Evolutionary conservation across 1,140 invertebrate species (phyloP).

Genomic region (Odontomachus brunneus): DNA sequence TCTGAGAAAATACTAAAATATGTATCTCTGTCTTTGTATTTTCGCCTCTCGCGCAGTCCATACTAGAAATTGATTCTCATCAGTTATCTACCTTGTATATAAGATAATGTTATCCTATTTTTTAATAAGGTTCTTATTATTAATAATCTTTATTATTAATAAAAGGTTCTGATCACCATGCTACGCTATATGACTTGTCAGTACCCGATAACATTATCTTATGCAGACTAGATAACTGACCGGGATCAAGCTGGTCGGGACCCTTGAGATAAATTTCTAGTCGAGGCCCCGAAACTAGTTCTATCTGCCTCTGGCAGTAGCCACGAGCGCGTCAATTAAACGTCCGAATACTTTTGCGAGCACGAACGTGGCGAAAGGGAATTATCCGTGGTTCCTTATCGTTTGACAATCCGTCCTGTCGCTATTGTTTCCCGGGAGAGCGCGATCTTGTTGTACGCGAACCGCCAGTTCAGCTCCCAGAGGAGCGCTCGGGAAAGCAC

Average conservation of each 20-base stretch:
- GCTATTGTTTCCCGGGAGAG: constrained; percentile 22
- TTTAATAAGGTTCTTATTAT: no score
- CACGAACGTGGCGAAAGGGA: no score
- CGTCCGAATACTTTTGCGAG: background rate
- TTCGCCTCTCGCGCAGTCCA: no score
- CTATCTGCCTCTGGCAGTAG: background rate
- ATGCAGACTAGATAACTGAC: no score
- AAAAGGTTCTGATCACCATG: no score
- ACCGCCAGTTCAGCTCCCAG: constrained; percentile 5
- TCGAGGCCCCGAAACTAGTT: background rate
- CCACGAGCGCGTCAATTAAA: constrained; percentile 19
- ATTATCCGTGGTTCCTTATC: constrained; percentile 31
- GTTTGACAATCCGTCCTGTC: constrained; percentile 9
- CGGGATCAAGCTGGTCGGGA: no score
- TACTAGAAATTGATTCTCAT: constrained; percentile 6
- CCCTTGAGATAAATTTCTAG: background rate
- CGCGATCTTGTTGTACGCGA: constrained; percentile 20
- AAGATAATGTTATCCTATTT: no score
- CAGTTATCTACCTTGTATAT: no score
- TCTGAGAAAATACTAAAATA: constrained; percentile 10
- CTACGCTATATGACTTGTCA: no score
- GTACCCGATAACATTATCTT: no score
- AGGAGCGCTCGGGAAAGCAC: background rate
- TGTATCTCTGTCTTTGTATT: constrained; percentile 7
- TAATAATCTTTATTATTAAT: no score